phyloP scores from a whole-genome alignment of 2,113 vertebrate species.

The Protobothrops mucrosquamatus region DNA sequence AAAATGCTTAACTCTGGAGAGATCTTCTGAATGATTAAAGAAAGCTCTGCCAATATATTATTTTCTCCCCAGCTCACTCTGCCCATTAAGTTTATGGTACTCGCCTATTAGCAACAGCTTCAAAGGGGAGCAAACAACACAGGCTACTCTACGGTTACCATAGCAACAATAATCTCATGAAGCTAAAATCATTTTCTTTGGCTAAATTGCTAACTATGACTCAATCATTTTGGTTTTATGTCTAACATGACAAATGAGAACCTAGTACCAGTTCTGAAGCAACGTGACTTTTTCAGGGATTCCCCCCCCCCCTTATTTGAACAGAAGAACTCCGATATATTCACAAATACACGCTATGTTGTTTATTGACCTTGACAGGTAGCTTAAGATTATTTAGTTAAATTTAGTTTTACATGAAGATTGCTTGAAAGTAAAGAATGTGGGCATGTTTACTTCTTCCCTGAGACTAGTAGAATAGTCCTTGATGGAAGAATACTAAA shows the following conservation, averaged over 20 bases:
- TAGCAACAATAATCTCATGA: conserved; percentile 48
- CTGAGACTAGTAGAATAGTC: not conserved
- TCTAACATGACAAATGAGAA: conserved; percentile 38
- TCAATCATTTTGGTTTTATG: conserved; percentile 31
- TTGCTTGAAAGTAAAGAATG: conserved; percentile 7
- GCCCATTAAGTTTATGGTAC: conserved; percentile 24
- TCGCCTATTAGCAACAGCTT: conserved; percentile 48
- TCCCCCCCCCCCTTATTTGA: conserved; percentile 35
- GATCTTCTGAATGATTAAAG: conserved; percentile 12
- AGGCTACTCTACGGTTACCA: conserved; percentile 48
- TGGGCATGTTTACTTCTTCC: conserved; percentile 22
- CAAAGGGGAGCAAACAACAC: conserved; percentile 40
- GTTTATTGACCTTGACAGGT: conserved; percentile 20
- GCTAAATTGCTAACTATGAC: conserved; percentile 24
- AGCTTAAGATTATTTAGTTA: conserved; percentile 16
- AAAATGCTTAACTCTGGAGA: not conserved
- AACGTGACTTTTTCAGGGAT: not conserved
- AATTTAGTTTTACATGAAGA: conserved; percentile 29
- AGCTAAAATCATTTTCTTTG: conserved; percentile 55
- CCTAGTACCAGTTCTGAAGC: conserved; percentile 32
- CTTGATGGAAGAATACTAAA: not conserved
- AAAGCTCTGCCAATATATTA: not conserved
- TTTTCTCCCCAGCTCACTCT: conserved; percentile 11
- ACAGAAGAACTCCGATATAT: conserved; percentile 25
- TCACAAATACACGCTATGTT: conserved; percentile 23